A percentile compares a stretch with the other conserved stretches of the same genome.
These are phyloP conservation scores for Pteronura brasiliensis DNA, from an alignment of 2,113 vertebrate species.

Conservation along the genomic window DNA sequence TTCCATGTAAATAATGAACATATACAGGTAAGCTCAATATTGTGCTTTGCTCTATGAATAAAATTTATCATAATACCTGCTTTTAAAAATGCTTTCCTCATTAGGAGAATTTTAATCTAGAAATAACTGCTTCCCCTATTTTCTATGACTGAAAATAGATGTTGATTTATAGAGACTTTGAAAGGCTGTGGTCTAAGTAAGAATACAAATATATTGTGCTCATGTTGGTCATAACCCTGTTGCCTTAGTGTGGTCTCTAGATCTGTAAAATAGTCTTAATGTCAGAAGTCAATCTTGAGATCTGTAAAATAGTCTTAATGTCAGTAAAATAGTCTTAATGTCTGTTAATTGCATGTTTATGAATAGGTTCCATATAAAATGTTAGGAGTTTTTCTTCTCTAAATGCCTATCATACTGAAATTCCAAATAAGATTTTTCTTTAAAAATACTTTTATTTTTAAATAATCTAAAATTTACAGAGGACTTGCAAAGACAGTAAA, in stretches of 20 bases:
- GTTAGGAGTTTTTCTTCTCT: conserved; percentile 2
- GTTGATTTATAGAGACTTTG: conserved; percentile 24
- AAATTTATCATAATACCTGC: background rate
- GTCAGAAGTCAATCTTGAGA: conserved; percentile 49
- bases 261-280: conserved; percentile 25
- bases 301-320: conserved; percentile 20
- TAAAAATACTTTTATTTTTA: background rate
- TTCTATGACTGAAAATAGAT: conserved; percentile 29
- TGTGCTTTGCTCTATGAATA: background rate
- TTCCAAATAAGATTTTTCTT: background rate
- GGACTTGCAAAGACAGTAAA: background rate
- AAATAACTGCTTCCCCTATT: conserved; percentile 41
- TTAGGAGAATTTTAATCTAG: conserved; percentile 38
- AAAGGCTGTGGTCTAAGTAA: background rate
- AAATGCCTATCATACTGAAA: conserved; percentile 31
- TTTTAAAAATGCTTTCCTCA: conserved; percentile 27
- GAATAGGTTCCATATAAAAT: conserved; percentile 51
- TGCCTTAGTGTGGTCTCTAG: conserved; percentile 46
- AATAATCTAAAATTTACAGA: conserved; percentile 35
- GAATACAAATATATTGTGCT: background rate
- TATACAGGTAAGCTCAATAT: background rate
- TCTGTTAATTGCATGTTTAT: conserved; percentile 27
- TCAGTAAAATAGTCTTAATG: conserved; percentile 52
- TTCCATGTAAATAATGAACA: conserved; percentile 5
- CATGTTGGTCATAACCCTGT: background rate